These are phyloP conservation scores for Orycteropus afer DNA, from an alignment of 2,113 vertebrate genomes.

Conservation along the genomic window DNA sequence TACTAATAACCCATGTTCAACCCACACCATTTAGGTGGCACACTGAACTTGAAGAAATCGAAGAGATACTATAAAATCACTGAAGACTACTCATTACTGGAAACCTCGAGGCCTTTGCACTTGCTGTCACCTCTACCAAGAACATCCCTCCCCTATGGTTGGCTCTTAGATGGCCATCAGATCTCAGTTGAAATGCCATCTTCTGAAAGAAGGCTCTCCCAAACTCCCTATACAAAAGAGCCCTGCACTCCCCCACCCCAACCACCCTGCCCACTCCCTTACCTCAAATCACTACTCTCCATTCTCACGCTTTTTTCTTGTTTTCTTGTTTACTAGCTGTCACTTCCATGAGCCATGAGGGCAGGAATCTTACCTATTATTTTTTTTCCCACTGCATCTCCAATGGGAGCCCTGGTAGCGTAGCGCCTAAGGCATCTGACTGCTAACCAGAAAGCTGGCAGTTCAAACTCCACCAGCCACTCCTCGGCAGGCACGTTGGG, in stretches of 20 bases:
- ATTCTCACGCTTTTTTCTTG: not conserved
- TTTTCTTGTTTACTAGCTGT: not conserved
- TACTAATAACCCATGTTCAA: not conserved
- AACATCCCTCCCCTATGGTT: not conserved
- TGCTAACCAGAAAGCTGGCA: no score
- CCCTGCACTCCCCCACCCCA: no score
- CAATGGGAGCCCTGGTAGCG: no score
- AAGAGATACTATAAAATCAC: conserved; percentile 28
- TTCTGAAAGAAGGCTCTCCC: conserved; percentile 13
- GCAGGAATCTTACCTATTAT: not conserved
- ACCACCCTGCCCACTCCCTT: not conserved
- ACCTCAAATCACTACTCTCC: not conserved
- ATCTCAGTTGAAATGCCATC: conserved; percentile 15
- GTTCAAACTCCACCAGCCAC: no score
- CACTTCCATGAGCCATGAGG: not conserved
- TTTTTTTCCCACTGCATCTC: not conserved
- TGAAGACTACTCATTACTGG: not conserved
- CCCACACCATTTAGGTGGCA: not conserved
- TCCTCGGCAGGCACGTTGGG: no score
- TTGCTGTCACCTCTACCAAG: not conserved
- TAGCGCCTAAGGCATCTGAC: no score
- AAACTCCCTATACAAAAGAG: not conserved
- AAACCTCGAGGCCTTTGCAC: not conserved
- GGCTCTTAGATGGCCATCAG: not conserved
- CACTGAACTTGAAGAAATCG: conserved; percentile 15